phyloP scores from a whole-genome alignment of 1,140 invertebrate species.

The Dendroctonus valens region DNA sequence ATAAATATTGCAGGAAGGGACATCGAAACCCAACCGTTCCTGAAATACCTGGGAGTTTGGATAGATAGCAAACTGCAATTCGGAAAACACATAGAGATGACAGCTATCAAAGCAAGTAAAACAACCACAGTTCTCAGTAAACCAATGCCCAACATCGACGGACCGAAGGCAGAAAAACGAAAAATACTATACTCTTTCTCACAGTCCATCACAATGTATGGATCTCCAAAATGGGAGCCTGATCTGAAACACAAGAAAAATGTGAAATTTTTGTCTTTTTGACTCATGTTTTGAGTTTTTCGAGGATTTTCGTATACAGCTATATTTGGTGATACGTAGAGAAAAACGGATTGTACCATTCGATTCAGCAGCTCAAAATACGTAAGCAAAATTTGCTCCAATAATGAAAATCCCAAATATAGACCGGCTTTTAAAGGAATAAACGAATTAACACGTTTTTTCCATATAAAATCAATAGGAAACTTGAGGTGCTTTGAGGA shows the following conservation, averaged over 20 bases:
- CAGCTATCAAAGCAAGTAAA: background rate
- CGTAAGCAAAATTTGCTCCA: no score
- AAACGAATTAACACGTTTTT: no score
- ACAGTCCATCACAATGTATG: background rate
- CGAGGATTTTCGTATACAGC: no score
- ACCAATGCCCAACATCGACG: constrained; percentile 12
- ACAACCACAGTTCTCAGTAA: background rate
- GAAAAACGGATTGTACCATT: no score
- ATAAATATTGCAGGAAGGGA: background rate
- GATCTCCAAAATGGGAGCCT: background rate
- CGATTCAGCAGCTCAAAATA: no score
- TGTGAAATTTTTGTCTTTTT: no score
- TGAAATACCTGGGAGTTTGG: background rate
- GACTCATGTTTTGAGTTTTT: no score
- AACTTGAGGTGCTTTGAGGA: no score
- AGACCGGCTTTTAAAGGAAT: no score
- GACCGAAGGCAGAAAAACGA: background rate
- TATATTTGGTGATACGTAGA: no score
- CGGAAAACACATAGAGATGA: background rate
- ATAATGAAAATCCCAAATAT: no score
- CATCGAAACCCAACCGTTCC: background rate
- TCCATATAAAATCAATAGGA: no score
- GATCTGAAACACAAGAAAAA: background rate
- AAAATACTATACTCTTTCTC: background rate
- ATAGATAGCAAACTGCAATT: background rate